phyloP scores from a whole-genome alignment of 1,140 invertebrate genomes.

The Muscidifurax raptorellus region DNA sequence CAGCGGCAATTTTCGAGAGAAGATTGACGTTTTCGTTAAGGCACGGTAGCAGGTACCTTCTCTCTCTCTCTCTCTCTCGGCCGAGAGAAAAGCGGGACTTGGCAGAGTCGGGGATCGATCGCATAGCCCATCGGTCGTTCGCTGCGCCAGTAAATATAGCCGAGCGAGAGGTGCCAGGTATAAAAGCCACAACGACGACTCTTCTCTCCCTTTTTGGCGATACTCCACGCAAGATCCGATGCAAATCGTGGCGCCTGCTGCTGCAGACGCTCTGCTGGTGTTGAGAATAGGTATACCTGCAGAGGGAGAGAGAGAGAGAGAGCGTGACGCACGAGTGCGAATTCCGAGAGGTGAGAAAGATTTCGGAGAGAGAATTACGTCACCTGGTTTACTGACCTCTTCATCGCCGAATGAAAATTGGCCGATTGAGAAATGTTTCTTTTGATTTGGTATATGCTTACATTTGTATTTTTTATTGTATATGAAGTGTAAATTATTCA shows the following conservation, averaged over 20 bases:
- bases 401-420: not conserved
- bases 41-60: not conserved
- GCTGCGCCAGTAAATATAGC: constrained; percentile 48
- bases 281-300: not conserved
- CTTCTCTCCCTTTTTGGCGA: constrained; percentile 43
- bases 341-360: not conserved
- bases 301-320: not conserved
- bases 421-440: not conserved
- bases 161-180: constrained; percentile 30
- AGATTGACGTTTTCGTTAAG: not conserved
- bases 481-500: too few species aligned
- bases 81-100: constrained; percentile 28
- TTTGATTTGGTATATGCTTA: not conserved
- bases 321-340: not conserved
- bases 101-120: constrained; percentile 42
- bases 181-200: not conserved
- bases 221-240: constrained; percentile 20
- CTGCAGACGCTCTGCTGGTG: not conserved
- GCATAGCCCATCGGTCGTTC: constrained; percentile 52
- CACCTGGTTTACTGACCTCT: constrained; percentile 1
- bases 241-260: not conserved
- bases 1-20: not conserved
- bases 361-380: not conserved
- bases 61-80: not conserved
- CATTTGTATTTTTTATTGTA: not conserved